These are phyloP conservation scores for Drosophila ustulata DNA, from an alignment of 2,888 invertebrate species.

Conservation along the genomic window DNA sequence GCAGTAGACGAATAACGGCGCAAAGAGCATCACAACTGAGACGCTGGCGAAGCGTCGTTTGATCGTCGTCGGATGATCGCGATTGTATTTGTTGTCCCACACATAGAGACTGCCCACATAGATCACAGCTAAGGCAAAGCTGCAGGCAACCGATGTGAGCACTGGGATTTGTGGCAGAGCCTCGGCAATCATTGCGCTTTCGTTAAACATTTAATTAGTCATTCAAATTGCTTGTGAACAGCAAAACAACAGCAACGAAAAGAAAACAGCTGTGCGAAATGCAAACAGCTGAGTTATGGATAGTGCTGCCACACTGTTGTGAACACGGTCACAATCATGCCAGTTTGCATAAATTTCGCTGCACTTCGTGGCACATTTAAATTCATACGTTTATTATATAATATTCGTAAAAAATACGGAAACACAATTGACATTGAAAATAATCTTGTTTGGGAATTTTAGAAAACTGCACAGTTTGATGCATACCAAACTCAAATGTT, in stretches of 20 bases:
- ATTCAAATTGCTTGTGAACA: constrained; percentile 21
- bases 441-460: too few species aligned
- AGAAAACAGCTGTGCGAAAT: constrained; percentile 57
- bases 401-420: too few species aligned
- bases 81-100: constrained; percentile 91
- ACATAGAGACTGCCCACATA: constrained; percentile 96
- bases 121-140: constrained; percentile 90
- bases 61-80: constrained; percentile 95
- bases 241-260: constrained; percentile 37
- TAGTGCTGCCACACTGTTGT: background rate
- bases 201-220: constrained; percentile 41
- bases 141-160: constrained; percentile 89
- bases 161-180: constrained; percentile 84
- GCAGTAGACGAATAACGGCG: constrained; percentile 91
- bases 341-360: background rate
- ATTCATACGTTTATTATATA: too few species aligned
- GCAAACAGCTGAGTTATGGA: background rate
- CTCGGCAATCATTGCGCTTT: constrained; percentile 38
- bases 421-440: too few species aligned
- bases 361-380: too few species aligned
- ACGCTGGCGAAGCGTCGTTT: constrained; percentile 95
- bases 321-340: too few species aligned
- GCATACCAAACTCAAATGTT: background rate
- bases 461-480: background rate
- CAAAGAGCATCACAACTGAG: constrained; percentile 91